Percentiles rank a stretch among this genome's conserved stretches.
Conservation (phyloP, 2,797 vertebrate genomes). For the Lacerta viridis region DNA sequence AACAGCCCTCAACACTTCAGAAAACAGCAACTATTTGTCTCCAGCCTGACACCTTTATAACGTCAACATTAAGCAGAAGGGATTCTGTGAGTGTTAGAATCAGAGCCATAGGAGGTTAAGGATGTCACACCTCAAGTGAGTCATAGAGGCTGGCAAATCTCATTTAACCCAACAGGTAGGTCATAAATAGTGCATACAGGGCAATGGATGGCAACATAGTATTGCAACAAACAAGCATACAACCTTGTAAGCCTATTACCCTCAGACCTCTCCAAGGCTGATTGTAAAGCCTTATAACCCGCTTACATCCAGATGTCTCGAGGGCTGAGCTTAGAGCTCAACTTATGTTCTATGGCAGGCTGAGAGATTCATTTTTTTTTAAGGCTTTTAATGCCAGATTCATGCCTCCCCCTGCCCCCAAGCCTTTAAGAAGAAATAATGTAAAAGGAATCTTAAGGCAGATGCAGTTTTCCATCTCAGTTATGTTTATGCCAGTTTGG, state of each 20-base stretch:
- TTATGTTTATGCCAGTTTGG: not conserved
- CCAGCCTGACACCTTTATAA: not conserved
- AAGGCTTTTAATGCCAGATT: not conserved
- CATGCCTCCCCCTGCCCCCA: not conserved
- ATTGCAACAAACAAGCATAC: conserved; percentile 1
- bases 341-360: not conserved
- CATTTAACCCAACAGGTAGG: not conserved
- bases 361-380: not conserved
- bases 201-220: not conserved
- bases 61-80: not conserved
- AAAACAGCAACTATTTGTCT: not conserved
- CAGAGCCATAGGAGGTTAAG: not conserved
- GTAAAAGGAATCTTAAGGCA: not conserved
- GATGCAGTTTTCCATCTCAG: not conserved
- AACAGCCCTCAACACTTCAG: not conserved
- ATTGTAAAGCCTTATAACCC: conserved; percentile 2
- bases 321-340: not conserved
- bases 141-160: not conserved
- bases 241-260: not conserved
- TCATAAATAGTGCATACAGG: not conserved
- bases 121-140: not conserved
- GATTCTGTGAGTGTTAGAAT: not conserved
- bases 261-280: not conserved
- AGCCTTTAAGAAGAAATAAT: not conserved
- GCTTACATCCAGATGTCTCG: not conserved